phyloP scores from a whole-genome alignment of 2,797 vertebrate species.

The Fundulus diaphanus region DNA sequence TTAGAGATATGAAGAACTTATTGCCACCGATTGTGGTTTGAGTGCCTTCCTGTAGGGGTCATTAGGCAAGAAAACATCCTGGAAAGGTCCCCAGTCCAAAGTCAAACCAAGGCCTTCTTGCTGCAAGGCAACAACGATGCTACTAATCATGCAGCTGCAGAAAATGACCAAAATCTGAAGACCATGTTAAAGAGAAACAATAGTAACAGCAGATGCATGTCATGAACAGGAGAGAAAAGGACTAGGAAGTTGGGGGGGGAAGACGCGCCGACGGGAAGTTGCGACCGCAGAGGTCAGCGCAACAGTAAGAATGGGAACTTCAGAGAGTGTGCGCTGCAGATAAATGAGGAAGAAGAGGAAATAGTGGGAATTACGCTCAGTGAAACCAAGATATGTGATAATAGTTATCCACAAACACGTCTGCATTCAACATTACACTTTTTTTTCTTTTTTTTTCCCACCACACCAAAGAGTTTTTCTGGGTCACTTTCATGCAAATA shows the following conservation, averaged over 20 bases:
- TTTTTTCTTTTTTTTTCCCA: not conserved
- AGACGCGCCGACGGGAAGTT: not conserved
- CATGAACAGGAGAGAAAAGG: not conserved
- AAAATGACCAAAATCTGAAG: not conserved
- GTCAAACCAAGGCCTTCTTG: not conserved
- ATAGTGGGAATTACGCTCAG: not conserved
- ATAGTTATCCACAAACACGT: conserved; percentile 16
- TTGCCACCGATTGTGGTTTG: no score
- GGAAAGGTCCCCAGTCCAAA: no score
- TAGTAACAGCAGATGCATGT: not conserved
- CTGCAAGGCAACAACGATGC: not conserved
- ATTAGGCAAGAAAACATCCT: no score
- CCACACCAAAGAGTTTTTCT: not conserved
- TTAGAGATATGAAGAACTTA: no score
- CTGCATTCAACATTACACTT: not conserved
- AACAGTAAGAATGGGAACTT: conserved; percentile 6
- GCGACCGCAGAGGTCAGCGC: conserved; percentile 7
- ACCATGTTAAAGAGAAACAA: not conserved
- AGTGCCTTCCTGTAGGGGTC: no score
- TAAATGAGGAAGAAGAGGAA: conserved; percentile 7
- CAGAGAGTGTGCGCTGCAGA: conserved; percentile 7
- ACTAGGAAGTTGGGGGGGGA: not conserved
- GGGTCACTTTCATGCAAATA: not conserved
- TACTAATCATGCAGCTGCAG: not conserved
- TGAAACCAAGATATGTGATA: conserved; percentile 3